Conservation (phyloP, 2,797 vertebrate genomes). For the Chrysocyon brachyurus region DNA sequence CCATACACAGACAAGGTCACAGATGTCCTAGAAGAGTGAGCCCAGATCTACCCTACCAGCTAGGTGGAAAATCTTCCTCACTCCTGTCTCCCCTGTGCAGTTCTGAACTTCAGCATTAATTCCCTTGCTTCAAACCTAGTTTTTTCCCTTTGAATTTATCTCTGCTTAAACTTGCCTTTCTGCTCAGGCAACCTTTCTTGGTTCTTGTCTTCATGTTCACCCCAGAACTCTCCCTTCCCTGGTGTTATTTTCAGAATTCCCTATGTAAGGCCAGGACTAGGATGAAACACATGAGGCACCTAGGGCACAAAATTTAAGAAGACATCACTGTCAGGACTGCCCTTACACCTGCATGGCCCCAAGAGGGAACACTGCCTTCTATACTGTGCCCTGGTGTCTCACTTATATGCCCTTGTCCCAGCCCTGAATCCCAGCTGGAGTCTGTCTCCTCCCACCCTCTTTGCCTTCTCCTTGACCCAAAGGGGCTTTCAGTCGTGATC, state of each 20-base stretch:
- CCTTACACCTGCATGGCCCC: not conserved
- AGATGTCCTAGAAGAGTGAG: not conserved
- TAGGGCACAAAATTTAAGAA: not conserved
- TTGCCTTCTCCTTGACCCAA: not conserved
- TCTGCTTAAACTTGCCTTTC: not conserved
- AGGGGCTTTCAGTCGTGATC: not conserved
- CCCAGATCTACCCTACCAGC: not conserved
- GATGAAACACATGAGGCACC: not conserved
- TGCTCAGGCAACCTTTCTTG: not conserved
- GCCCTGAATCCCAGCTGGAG: too few relatives aligned
- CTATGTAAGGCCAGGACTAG: not conserved
- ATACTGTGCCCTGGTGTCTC: not conserved
- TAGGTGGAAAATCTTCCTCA: not conserved
- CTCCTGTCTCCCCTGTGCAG: not conserved
- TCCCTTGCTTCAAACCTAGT: not conserved
- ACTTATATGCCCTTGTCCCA: not conserved
- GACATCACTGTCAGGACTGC: rapidly evolving
- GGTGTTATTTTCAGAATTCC: not conserved
- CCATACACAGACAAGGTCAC: not conserved
- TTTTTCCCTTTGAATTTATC: not conserved
- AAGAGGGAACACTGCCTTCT: not conserved
- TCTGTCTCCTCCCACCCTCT: not conserved
- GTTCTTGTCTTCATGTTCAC: not conserved
- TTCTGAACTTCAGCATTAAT: not conserved
- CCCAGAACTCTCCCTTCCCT: not conserved